Base-by-base conservation (phyloP, 2,797 vertebrate genomes). In the Anableps anableps region DNA sequence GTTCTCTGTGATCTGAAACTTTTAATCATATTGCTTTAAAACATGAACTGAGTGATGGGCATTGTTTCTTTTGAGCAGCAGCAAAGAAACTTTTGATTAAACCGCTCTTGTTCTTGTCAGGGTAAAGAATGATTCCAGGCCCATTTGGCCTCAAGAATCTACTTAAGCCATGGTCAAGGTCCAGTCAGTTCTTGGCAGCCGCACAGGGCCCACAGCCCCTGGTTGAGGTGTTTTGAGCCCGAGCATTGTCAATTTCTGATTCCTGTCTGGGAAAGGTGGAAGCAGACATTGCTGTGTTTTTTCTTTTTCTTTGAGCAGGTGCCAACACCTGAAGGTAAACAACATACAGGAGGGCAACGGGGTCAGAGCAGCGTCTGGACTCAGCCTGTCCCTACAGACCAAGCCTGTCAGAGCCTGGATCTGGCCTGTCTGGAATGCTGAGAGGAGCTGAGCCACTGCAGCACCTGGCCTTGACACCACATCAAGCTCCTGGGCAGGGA, bases 1-100 rank as follows among this genome's bases (percentile, higher is more conserved):
- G 78, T 71, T 51, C 47, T 38, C 14, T 66, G 17, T 43, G 66
- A 74, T 75, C 66, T 16, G 80, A 36, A 80, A 66, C 16, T 34
- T 31, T 55, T 84, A 29, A 77, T 83, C 82, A 68, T 74, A 45
- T 66, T 23, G 34, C 34, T 66, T 38, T 66, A 66, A 66, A 36
- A 50, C n/a, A 76, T 66, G 14, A 74, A 51, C 23, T 55, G 21
- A 41, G 23, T n/a, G 34, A 6, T 14, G n/a, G 50, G n/a, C 53
- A 19, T 53, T 26, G 36, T 66, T 70, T 10, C 10, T 48, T 74
- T 11, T n/a, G 17, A 83, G 68, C 68, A 64, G 34, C 68, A 77
- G 74, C 38, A 78, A 93, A 94, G 90, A 91, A 93, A 95, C 94
- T 43, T 84, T 89, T 94, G 96, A 91, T 93, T 95, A 89, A 91